Evolutionary conservation across 2,888 invertebrate genomes (phyloP).

Genomic region (Sesamia inferens): DNA sequence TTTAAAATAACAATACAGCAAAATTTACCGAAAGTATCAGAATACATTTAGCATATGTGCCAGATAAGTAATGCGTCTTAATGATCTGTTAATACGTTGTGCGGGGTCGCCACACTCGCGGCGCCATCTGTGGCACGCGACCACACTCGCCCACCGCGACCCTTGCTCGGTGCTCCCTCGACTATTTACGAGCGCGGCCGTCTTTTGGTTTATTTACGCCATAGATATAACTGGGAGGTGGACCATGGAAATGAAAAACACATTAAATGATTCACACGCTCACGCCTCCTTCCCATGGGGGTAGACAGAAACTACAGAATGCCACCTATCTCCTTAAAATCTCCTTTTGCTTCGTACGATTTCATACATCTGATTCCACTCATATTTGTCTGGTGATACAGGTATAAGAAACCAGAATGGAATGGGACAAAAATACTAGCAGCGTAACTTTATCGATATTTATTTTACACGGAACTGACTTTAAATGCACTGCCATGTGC

Average conservation of each 20-base stretch:
- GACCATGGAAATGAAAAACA: neutral
- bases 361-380: neutral
- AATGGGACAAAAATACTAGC: no score
- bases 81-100: slow-evolving; percentile 58
- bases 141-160: slow-evolving; percentile 11
- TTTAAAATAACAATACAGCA: slow-evolving; percentile 19
- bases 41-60: slow-evolving; percentile 31
- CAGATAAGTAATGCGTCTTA: slow-evolving; percentile 52
- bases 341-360: neutral
- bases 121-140: slow-evolving; percentile 43
- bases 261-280: neutral
- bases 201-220: slow-evolving; percentile 29
- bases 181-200: slow-evolving; percentile 41
- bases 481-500: no score
- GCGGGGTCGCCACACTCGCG: slow-evolving; percentile 11
- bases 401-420: no score
- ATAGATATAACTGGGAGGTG: neutral
- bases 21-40: slow-evolving; percentile 28
- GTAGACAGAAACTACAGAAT: neutral
- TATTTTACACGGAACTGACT: no score
- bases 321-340: neutral
- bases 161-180: slow-evolving; percentile 12
- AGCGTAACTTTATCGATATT: no score
- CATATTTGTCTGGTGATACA: no score
- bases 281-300: neutral